Base-by-base conservation (phyloP, 2,888 invertebrate genomes). In the Serripes groenlandicus region DNA sequence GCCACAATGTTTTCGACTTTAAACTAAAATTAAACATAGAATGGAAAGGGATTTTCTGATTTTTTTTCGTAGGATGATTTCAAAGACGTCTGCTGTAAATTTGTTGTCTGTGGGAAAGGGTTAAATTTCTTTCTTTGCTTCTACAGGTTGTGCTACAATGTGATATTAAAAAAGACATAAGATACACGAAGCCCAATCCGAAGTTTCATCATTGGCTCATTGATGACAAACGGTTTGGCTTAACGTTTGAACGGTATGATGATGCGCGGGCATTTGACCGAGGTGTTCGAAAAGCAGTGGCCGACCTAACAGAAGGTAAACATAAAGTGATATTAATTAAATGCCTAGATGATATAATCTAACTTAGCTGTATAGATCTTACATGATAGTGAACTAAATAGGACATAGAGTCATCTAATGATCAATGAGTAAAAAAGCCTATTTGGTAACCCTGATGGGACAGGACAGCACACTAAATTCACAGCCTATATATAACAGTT, bases 151-250 rank as follows among this genome's bases (percentile, higher is more conserved):
- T 99, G 89, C 96, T 99, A 90, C 97, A 98, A 95, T 99, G 98
- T 96, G 97, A 97, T 72, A 97, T 99, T 94, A 98, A 98, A 95
- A 97, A 98, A 95, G 98, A 99, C 95, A 97, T 99, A 95, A 97
- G 98, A 95, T 99, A 99, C 96, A 98, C 98, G 95, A 98, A 98
- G 84, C 98, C 98, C 92, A 99, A 98, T 97, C 99, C 99, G 42
- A 98, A 98, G 64, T 99, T 99, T 96, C 98, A 99, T 96, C 99
- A 99, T 95, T 99, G 99, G 99, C 97, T 97, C 94, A 98, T 98
- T 28, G 98, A 98, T 79, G 98, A 98, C 95, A 98, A 98, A 95
- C 97, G 97, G 90, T 99, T 98, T 95, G 99, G 99, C 70, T 96
- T 99, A 90, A 98, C 98, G 73, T 99, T 99, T 96, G 98, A 98